A percentile compares a stretch with the other conserved stretches of the same genome.
Conservation (phyloP, 2,797 vertebrate genomes). For the Acanthurus tractus region DNA sequence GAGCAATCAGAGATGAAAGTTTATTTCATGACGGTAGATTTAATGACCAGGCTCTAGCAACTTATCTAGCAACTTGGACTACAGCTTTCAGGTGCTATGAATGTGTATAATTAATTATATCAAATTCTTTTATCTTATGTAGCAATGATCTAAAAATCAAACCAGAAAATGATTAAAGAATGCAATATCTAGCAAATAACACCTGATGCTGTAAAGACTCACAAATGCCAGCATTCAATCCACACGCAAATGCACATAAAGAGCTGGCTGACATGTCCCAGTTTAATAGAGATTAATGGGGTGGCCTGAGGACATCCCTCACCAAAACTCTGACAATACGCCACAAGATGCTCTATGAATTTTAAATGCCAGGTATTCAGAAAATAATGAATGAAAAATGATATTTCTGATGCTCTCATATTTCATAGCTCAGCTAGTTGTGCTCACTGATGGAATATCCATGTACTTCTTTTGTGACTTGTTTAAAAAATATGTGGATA, state of each 20-base stretch:
- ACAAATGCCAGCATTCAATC: conserved; percentile 36
- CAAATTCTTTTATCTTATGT: neutral
- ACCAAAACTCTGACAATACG: conserved; percentile 68
- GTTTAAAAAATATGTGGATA: conserved; percentile 39
- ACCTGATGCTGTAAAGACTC: conserved; percentile 11
- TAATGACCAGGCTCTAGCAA: conserved; percentile 12
- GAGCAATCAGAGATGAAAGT: conserved; percentile 57
- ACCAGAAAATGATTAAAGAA: conserved; percentile 28
- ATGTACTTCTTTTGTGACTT: conserved; percentile 27
- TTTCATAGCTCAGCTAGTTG: conserved; percentile 46
- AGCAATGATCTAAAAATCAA: neutral
- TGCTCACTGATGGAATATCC: conserved; percentile 21
- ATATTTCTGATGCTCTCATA: conserved; percentile 47
- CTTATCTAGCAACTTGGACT: conserved; percentile 2
- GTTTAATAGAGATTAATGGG: conserved; percentile 79
- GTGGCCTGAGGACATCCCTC: conserved; percentile 71
- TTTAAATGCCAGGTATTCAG: conserved; percentile 72
- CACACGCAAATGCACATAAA: conserved; percentile 49
- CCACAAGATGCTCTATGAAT: conserved; percentile 70
- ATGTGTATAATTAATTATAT: neutral
- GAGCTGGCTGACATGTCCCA: conserved; percentile 55
- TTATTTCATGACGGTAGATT: conserved; percentile 24
- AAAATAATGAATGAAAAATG: conserved; percentile 64
- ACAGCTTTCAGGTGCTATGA: conserved; percentile 1
- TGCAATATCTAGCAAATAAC: conserved; percentile 29